These are phyloP conservation scores for Cacatua alba DNA, from an alignment of 2,113 vertebrate species.

Conservation along the genomic window DNA sequence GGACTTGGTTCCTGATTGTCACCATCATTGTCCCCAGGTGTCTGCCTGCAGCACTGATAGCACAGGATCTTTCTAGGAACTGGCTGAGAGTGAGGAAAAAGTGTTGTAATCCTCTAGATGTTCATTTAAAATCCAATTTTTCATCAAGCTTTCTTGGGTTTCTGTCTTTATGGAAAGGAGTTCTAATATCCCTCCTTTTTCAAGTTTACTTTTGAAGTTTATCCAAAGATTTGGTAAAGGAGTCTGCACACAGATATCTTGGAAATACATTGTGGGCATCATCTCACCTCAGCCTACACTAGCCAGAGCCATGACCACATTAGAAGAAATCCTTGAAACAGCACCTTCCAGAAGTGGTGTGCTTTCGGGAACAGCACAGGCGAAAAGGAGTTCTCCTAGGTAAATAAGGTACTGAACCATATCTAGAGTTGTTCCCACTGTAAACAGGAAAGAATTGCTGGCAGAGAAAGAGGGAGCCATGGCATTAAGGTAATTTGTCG, in stretches of 20 bases:
- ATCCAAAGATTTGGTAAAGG: neutral
- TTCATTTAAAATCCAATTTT: neutral
- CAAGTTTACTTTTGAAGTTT: slow-evolving; percentile 1
- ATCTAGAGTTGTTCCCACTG: neutral
- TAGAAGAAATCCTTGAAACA: neutral
- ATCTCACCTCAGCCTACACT: neutral
- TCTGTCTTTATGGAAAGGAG: neutral
- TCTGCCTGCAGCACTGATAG: neutral
- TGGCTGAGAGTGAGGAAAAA: neutral
- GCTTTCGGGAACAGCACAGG: neutral
- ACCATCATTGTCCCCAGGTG: neutral
- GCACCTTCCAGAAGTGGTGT: neutral
- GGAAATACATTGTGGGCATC: neutral
- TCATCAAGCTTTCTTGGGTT: neutral
- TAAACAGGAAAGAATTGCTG: neutral
- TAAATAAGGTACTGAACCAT: neutral
- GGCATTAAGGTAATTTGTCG: slow-evolving; percentile 31
- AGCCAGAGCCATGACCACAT: neutral
- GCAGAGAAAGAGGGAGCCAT: neutral
- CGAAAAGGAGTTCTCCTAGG: neutral
- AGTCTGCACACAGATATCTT: slow-evolving; percentile 5
- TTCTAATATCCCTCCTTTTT: neutral
- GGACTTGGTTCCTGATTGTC: neutral
- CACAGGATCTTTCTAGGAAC: slow-evolving; percentile 4
- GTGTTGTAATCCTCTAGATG: neutral